Conservation (phyloP, 2,797 vertebrate genomes). For the Galago senegalensis region DNA sequence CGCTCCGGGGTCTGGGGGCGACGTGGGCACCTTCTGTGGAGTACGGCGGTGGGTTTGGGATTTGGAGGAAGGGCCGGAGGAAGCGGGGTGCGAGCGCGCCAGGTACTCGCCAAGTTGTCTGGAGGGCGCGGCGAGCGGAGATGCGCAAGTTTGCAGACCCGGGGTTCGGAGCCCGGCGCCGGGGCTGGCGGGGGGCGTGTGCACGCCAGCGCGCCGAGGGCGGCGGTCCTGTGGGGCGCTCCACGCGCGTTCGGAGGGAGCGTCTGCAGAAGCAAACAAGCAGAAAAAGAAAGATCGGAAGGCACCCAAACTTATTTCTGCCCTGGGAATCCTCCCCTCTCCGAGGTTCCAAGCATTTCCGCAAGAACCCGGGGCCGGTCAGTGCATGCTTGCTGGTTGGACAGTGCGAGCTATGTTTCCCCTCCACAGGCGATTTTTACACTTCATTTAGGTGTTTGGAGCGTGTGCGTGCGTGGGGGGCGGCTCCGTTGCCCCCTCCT, state of each 20-base stretch:
- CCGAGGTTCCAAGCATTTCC: conserved; percentile 45
- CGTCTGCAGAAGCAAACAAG: conserved; percentile 31
- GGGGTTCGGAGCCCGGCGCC: conserved; percentile 70
- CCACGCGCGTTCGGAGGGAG: conserved; percentile 9
- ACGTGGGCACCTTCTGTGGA: conserved; percentile 1
- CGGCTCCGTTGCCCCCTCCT: conserved; percentile 63
- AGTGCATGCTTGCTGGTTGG: conserved; percentile 49
- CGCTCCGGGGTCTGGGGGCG: not conserved
- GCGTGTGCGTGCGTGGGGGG: not conserved
- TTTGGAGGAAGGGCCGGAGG: not conserved
- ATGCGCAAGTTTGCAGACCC: conserved; percentile 81
- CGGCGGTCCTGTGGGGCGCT: conserved; percentile 54
- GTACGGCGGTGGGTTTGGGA: not conserved
- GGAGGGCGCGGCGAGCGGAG: conserved; percentile 47
- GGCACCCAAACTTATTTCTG: conserved; percentile 81
- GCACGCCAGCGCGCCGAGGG: conserved; percentile 57
- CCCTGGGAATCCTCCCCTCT: conserved; percentile 37
- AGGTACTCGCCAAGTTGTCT: conserved; percentile 76
- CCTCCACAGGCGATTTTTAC: not conserved
- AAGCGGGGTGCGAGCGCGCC: conserved; percentile 70
- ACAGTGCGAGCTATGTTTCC: not conserved
- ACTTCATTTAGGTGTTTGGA: conserved; percentile 55
- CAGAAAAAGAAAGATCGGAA: not conserved
- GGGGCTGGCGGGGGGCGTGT: conserved; percentile 74
- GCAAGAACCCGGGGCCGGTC: conserved; percentile 46